These are phyloP conservation scores for Hippoglossus stenolepis DNA, from an alignment of 2,113 vertebrate species.

Conservation along the genomic window DNA sequence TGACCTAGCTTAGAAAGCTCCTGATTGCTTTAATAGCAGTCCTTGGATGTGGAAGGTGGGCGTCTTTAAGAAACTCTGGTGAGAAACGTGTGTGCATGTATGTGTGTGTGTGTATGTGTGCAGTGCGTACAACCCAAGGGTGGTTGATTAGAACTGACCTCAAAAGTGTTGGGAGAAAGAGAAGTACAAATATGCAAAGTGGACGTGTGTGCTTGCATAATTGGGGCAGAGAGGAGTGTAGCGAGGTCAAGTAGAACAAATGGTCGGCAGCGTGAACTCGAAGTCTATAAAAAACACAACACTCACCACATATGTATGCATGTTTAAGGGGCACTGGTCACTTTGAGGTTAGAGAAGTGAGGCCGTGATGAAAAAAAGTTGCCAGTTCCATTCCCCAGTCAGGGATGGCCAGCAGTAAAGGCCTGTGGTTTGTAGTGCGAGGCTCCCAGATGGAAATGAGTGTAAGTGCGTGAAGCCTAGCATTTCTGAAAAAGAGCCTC, in stretches of 20 bases:
- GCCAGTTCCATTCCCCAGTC: slow-evolving; percentile 12
- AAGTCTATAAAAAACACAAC: slow-evolving; percentile 45
- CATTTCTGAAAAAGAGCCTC: slow-evolving; percentile 22
- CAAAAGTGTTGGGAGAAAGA: slow-evolving; percentile 67
- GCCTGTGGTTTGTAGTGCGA: slow-evolving; percentile 33
- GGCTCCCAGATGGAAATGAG: slow-evolving; percentile 43
- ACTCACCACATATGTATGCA: slow-evolving; percentile 41
- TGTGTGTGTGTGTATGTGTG: slow-evolving; percentile 31
- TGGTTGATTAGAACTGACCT: slow-evolving; percentile 82
- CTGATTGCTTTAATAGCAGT: slow-evolving; percentile 86
- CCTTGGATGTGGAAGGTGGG: slow-evolving; percentile 75
- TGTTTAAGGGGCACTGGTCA: slow-evolving; percentile 60
- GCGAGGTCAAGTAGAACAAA: slow-evolving; percentile 77
- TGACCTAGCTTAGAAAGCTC: slow-evolving; percentile 76
- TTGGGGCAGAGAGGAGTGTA: slow-evolving; percentile 79
- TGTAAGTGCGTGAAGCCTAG: slow-evolving; percentile 31
- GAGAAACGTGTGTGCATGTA: slow-evolving; percentile 30
- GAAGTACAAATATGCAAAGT: slow-evolving; percentile 83
- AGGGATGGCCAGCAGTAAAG: slow-evolving; percentile 22
- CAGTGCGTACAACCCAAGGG: slow-evolving; percentile 64
- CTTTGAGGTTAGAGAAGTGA: slow-evolving; percentile 72
- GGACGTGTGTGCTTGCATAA: slow-evolving; percentile 84
- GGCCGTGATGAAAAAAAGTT: slow-evolving; percentile 43
- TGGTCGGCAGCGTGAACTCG: slow-evolving; percentile 63
- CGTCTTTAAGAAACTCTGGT: slow-evolving; percentile 71